Evolutionary conservation across 2,113 vertebrate species (phyloP).

Genomic region (Plestiodon gilberti): DNA sequence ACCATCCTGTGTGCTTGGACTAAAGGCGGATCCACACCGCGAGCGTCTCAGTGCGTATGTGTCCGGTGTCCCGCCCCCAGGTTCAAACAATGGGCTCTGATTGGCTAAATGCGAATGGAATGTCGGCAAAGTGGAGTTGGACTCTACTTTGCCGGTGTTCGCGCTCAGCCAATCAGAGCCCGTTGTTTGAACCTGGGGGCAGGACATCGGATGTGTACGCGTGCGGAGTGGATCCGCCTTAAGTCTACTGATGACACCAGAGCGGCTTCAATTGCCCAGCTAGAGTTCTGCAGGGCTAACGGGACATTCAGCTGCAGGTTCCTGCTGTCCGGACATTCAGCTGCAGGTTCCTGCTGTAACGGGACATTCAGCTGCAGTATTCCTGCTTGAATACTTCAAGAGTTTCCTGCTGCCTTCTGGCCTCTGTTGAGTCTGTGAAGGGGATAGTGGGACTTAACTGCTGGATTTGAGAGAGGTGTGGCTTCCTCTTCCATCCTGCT

Average conservation of each 20-base stretch:
- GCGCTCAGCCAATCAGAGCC: too few relatives aligned
- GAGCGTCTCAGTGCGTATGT: too few relatives aligned
- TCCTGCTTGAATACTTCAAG: neutral
- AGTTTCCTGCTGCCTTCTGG: neutral
- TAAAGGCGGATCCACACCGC: too few relatives aligned
- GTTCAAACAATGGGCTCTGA: too few relatives aligned
- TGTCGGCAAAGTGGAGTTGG: too few relatives aligned
- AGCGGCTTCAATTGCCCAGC: neutral
- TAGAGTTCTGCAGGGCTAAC: neutral
- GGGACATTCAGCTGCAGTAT: neutral
- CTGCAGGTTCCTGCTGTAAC: neutral
- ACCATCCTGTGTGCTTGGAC: accelerated
- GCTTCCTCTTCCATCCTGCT: neutral
- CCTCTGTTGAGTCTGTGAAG: neutral
- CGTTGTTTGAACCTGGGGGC: too few relatives aligned
- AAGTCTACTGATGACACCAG: neutral
- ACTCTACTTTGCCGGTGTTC: too few relatives aligned
- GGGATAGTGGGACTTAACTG: neutral
- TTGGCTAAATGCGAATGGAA: too few relatives aligned
- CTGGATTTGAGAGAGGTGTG: neutral
- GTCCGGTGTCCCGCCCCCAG: too few relatives aligned
- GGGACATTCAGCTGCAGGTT: neutral
- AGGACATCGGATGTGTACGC: too few relatives aligned
- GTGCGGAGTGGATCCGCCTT: too few relatives aligned
- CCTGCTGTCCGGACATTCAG: neutral